Evolutionary conservation across 2,888 invertebrate genomes (phyloP), one percentile per base, ranked within the genome.

Genomic region (Quadroppia sp.): DNA sequence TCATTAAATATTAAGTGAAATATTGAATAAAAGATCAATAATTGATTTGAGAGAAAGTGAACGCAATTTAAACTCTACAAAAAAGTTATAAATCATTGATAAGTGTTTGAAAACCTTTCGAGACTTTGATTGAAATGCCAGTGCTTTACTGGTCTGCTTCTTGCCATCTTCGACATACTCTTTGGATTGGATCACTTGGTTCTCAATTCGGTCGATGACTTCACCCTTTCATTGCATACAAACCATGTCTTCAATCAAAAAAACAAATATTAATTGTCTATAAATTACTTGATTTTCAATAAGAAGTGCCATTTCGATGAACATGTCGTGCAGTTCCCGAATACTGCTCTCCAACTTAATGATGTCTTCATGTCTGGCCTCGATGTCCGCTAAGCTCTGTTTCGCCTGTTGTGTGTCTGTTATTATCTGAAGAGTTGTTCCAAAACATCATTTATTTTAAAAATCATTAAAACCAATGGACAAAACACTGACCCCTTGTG

Each of bases 261-360:
- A 9, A 9, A 42, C 56, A 53, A 61, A 11, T 71, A 32, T 13
- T n/a, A n/a, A n/a, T n/a, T 4, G n/a, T 48, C 4, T 48, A 48
- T 48, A 48, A 53, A 53, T 48, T 53, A 20, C 53, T n/a, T 32
- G 30, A 42, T 15, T 20, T 85, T 99, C 99, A 81, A 99, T 98
- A 81, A 99, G 87, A 96, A 98, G 97, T 79, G 99, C 99, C 99
- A 99, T 99, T 85, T 99, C 99, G 95, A 99, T 97, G 85, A 99
- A 99, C 99, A 99, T 99, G 86, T 99, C 99, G 85, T 99, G 99
- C 78, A 99, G 88, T 86, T 99, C 99, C 85, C 96, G 90, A 86
- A 99, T 99, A 82, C 96, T 96, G 81, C 92, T 97, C 87, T 99
- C 99, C 86, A 99, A 86, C 86, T 99, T 99, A 85, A 99, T 96